phyloP scores from a whole-genome alignment of 2,888 invertebrate genomes.

The Octodonta nipae region DNA sequence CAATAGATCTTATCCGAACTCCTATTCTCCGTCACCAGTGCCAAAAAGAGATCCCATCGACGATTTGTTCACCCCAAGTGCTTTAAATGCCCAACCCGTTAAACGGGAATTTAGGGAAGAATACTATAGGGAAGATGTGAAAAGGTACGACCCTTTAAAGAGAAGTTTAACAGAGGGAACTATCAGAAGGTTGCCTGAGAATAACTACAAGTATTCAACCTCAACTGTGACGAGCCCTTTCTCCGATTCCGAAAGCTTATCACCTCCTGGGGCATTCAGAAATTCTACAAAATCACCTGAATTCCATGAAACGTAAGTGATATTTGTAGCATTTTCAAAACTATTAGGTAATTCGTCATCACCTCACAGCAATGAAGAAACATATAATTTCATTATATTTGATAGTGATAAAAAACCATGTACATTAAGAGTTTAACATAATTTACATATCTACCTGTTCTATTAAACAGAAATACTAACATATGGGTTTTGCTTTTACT shows the following conservation, averaged over 20 bases:
- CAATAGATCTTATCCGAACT: conserved; percentile 12
- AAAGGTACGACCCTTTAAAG: conserved; percentile 31
- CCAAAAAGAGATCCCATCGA: conserved; percentile 31
- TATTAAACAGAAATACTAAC: no score
- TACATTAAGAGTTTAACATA: no score
- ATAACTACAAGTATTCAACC: conserved; percentile 22
- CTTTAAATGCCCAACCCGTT: conserved; percentile 30
- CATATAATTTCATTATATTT: no score
- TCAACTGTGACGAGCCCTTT: conserved; percentile 27
- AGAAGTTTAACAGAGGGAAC: conserved; percentile 34
- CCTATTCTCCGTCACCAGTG: conserved; percentile 8
- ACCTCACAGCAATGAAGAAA: no score
- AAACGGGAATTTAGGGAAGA: conserved; percentile 32
- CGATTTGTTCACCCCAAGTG: conserved; percentile 33
- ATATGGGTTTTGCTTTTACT: no score
- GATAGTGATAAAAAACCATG: no score
- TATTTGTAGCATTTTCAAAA: no score
- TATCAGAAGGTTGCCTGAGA: conserved; percentile 27
- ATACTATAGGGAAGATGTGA: conserved; percentile 30
- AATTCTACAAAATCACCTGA: conserved; percentile 33
- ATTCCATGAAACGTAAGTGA: conserved; percentile 41
- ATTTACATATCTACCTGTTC: no score
- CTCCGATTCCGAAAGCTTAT: conserved; percentile 35
- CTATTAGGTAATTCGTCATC: no score
- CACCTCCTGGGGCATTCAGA: conserved; percentile 33